A percentile compares a stretch with the other conserved stretches of the same genome.
These are phyloP conservation scores for Cecropterus lyciades DNA, from an alignment of 1,140 invertebrate genomes.

Conservation along the genomic window DNA sequence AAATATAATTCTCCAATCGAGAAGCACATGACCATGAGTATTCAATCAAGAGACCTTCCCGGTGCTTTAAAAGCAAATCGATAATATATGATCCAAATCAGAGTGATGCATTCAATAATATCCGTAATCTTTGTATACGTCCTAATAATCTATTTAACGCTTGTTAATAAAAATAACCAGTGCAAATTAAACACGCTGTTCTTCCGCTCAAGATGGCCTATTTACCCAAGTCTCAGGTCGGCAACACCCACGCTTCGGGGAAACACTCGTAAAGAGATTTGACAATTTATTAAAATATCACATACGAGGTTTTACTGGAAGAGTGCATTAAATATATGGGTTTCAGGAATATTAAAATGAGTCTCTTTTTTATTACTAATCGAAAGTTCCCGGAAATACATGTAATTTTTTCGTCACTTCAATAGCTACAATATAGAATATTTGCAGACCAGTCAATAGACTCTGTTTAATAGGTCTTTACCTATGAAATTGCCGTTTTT, in stretches of 20 bases:
- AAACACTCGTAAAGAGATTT: constrained; percentile 63
- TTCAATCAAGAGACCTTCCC: constrained; percentile 6
- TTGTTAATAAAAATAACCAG: constrained; percentile 49
- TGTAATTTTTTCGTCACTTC: not conserved
- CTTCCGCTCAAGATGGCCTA: constrained; percentile 62
- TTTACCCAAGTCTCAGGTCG: constrained; percentile 47
- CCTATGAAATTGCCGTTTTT: no score
- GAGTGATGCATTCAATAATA: constrained; percentile 37
- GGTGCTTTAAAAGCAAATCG: constrained; percentile 14
- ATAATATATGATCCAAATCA: constrained; percentile 16
- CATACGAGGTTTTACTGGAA: constrained; percentile 37
- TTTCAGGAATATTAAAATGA: not conserved
- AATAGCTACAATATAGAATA: no score
- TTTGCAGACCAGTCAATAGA: no score
- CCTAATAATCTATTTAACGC: constrained; percentile 51
- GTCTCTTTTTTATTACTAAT: not conserved
- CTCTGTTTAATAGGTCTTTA: no score
- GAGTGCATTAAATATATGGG: not conserved
- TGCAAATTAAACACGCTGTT: constrained; percentile 51
- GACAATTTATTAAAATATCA: constrained; percentile 63
- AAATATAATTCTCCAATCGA: not conserved
- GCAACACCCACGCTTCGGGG: constrained; percentile 70
- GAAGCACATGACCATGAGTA: constrained; percentile 8
- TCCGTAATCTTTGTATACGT: constrained; percentile 26
- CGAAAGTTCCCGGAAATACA: not conserved